Percentiles rank a stretch among this genome's conserved stretches.
These are phyloP conservation scores for Megamerina dolium DNA, from an alignment of 2,888 invertebrate genomes.

Conservation along the genomic window DNA sequence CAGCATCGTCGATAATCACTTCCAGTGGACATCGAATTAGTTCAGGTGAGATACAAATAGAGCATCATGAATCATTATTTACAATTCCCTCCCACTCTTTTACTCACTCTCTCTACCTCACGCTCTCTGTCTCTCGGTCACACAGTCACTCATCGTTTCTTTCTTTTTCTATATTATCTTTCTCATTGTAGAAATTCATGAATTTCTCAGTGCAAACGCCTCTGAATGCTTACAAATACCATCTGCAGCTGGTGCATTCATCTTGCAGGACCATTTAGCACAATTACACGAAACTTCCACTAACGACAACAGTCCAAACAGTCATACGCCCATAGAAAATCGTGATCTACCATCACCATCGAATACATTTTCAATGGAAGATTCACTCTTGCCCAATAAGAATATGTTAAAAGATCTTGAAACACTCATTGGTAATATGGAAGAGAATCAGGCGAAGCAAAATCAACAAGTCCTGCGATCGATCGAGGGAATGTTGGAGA, in stretches of 20 bases:
- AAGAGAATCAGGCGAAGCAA: conserved; percentile 46
- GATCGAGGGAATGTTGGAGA: conserved; percentile 43
- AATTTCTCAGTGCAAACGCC: conserved; percentile 44
- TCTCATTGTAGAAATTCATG: conserved; percentile 45
- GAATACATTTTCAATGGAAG: conserved; percentile 32
- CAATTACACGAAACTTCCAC: conserved; percentile 4
- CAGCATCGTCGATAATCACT: conserved; percentile 6
- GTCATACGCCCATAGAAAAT: conserved; percentile 14
- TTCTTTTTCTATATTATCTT: too few species aligned
- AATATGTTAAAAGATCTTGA: conserved; percentile 48
- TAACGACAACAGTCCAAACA: conserved; percentile 6
- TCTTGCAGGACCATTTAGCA: conserved; percentile 20
- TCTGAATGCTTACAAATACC: conserved; percentile 38
- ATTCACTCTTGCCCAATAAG: conserved; percentile 26
- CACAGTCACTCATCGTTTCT: too few species aligned
- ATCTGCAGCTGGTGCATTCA: conserved; percentile 20
- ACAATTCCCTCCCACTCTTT: too few species aligned
- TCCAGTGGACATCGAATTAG: too few species aligned
- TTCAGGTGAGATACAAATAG: too few species aligned
- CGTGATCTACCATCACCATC: conserved; percentile 18
- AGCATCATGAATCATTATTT: too few species aligned
- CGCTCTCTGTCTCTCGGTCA: too few species aligned
- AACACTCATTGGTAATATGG: conserved; percentile 49
- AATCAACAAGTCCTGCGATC: conserved; percentile 40
- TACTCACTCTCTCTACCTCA: too few species aligned